phyloP scores from a whole-genome alignment of 2,797 vertebrate species.

The Rachycentron canadum region DNA sequence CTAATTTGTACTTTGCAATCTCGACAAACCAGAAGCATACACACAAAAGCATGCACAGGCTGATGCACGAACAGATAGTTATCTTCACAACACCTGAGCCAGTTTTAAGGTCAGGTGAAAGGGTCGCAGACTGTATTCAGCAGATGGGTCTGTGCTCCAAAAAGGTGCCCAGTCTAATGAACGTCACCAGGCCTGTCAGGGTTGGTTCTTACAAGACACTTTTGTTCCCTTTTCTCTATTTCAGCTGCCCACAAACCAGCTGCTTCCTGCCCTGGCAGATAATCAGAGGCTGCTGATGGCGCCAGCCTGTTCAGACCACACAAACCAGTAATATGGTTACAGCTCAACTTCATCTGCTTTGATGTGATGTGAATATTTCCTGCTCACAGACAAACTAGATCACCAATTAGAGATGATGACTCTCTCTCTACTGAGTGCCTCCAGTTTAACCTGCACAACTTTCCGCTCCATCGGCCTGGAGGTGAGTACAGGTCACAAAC shows the following conservation, averaged over 20 bases:
- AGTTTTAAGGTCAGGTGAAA: constrained; percentile 35
- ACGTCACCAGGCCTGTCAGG: constrained; percentile 47
- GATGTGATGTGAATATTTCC: constrained; percentile 29
- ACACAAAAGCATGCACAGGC: constrained; percentile 3
- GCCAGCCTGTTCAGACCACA: constrained; percentile 29
- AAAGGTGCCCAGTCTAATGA: constrained; percentile 51
- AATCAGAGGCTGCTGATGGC: constrained; percentile 51
- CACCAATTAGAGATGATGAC: constrained; percentile 20
- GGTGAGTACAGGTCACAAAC: not conserved
- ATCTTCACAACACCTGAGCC: constrained; percentile 62
- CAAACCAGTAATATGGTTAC: constrained; percentile 41
- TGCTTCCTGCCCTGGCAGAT: constrained; percentile 65
- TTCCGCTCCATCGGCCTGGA: not conserved
- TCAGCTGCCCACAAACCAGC: constrained; percentile 60
- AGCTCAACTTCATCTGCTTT: constrained; percentile 13
- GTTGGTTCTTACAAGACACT: constrained; percentile 29
- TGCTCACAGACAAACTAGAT: not conserved
- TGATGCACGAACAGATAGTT: constrained; percentile 3
- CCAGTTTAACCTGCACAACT: not conserved
- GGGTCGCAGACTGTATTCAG: constrained; percentile 18
- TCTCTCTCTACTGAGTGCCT: not conserved
- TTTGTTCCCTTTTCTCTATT: constrained; percentile 31
- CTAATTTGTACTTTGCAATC: not conserved
- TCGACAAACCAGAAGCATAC: not conserved
- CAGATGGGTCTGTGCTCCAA: constrained; percentile 37